These are phyloP conservation scores for Coreius guichenoti DNA, from an alignment of 2,797 vertebrate genomes.

Conservation along the genomic window DNA sequence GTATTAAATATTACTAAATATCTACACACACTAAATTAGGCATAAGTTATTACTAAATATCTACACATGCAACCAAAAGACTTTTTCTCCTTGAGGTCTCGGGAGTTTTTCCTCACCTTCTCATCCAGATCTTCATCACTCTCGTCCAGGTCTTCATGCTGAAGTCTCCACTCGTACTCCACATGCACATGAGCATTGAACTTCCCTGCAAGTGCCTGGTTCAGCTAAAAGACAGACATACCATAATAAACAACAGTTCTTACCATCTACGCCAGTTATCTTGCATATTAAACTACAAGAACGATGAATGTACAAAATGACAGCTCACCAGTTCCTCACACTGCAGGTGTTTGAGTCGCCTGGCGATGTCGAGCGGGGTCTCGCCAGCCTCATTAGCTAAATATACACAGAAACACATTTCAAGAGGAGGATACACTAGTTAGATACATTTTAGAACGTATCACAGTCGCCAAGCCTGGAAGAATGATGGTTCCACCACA, in stretches of 20 bases:
- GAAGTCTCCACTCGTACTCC: constrained; percentile 97
- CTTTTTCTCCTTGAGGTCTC: background rate
- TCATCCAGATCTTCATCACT: constrained; percentile 97
- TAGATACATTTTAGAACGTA: background rate
- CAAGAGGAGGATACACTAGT: background rate
- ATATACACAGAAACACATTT: constrained; percentile 17
- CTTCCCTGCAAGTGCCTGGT: constrained; percentile 91
- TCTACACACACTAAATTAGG: background rate
- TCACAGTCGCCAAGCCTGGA: background rate
- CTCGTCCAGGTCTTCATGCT: constrained; percentile 95
- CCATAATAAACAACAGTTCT: background rate
- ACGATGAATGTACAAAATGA: background rate
- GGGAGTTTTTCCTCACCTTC: constrained; percentile 74
- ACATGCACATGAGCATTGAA: constrained; percentile 97
- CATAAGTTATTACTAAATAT: background rate
- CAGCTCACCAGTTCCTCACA: constrained; percentile 95
- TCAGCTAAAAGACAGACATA: constrained; percentile 78
- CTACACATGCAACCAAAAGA: background rate
- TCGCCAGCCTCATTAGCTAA: constrained; percentile 96
- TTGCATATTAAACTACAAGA: background rate
- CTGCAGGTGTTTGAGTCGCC: constrained; percentile 90
- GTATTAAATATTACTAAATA: background rate
- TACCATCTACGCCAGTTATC: background rate
- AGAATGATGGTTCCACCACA: background rate
- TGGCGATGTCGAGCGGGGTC: constrained; percentile 94